Conservation (phyloP, 2,113 vertebrate genomes). For the Mus musculus region GRCm39 chr2:97892001-97892500, state of each 20-base stretch:
- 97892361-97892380: not conserved
- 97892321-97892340: not conserved
- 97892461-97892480: not conserved
- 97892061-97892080: too few relatives aligned
- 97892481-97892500: too few relatives aligned
- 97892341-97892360: not conserved
- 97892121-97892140: not conserved
- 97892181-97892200: not conserved
- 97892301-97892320: not conserved
- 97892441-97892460: not conserved
- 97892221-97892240: not conserved
- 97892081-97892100: rapidly evolving
- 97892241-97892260: not conserved
- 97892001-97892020: too few relatives aligned
- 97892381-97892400: not conserved
- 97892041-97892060: not conserved
- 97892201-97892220: not conserved
- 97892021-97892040: too few relatives aligned
- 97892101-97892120: not conserved
- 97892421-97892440: not conserved
- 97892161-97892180: not conserved
- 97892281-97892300: not conserved
- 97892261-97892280: not conserved
- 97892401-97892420: not conserved
- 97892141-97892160: not conserved